A percentile compares a stretch with the other conserved stretches of the same genome.
phyloP scores from a whole-genome alignment of 2,113 vertebrate species.

The Rhagologus leucostigma region DNA sequence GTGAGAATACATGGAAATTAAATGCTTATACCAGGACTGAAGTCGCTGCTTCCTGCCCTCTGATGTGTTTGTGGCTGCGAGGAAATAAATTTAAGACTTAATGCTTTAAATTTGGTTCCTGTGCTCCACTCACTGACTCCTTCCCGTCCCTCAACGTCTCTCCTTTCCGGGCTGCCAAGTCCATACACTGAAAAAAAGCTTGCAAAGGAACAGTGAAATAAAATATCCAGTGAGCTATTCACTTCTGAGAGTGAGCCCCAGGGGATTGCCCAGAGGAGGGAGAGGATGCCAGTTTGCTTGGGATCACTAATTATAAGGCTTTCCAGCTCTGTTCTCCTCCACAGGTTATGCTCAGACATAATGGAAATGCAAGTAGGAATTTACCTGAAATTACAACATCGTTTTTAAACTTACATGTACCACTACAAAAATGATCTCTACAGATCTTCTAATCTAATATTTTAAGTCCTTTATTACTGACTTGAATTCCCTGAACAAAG shows the following conservation, averaged over 20 bases:
- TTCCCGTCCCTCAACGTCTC: neutral
- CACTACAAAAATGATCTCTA: neutral
- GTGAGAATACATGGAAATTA: neutral
- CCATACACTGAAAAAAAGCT: neutral
- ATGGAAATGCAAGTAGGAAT: neutral
- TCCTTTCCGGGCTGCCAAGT: neutral
- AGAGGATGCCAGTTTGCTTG: neutral
- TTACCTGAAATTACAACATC: neutral
- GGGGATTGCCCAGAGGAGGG: neutral
- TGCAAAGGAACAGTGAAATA: neutral
- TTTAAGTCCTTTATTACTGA: neutral
- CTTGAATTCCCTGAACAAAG: neutral
- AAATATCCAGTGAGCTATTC: neutral
- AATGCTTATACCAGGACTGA: neutral
- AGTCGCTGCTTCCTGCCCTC: neutral
- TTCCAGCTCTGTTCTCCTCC: neutral
- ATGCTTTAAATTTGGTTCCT: neutral
- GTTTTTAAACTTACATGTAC: neutral
- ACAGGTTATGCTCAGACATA: neutral
- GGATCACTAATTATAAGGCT: neutral
- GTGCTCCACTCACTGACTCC: neutral
- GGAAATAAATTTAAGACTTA: neutral
- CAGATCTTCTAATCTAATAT: neutral
- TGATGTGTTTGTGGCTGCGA: neutral
- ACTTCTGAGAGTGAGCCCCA: neutral